These are phyloP conservation scores for Escarpia spicata DNA, from an alignment of 2,888 invertebrate genomes.

Conservation along the genomic window DNA sequence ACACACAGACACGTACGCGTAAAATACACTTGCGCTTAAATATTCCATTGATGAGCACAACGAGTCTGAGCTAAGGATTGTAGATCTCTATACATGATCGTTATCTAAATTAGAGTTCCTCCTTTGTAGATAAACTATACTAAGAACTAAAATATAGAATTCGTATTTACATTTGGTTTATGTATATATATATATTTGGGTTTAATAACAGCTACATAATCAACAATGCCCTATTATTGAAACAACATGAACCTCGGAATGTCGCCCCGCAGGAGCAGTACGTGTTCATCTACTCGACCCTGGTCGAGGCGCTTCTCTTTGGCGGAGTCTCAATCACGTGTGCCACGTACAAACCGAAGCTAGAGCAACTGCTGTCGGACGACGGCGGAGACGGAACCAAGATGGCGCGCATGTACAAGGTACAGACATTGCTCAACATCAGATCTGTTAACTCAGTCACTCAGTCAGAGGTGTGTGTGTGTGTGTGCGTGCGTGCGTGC, in stretches of 20 bases:
- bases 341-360: slow-evolving; percentile 36
- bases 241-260: too few species aligned
- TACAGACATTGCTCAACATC: background rate
- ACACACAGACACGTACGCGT: background rate
- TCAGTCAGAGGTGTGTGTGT: background rate
- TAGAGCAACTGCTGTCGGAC: slow-evolving; percentile 30
- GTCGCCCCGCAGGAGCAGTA: slow-evolving; percentile 39
- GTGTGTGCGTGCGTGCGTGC: too few species aligned
- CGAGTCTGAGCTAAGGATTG: background rate
- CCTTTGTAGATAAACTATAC: too few species aligned
- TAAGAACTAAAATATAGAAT: too few species aligned
- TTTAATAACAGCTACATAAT: too few species aligned
- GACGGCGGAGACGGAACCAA: slow-evolving; percentile 47
- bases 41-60: background rate
- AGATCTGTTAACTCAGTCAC: background rate
- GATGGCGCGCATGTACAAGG: background rate
- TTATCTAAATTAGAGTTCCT: too few species aligned
- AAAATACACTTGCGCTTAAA: background rate
- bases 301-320: slow-evolving; percentile 42
- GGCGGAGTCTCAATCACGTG: slow-evolving; percentile 42
- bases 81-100: background rate
- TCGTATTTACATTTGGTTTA: too few species aligned
- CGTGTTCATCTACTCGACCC: slow-evolving; percentile 45
- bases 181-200: too few species aligned
- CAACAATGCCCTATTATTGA: too few species aligned